These are phyloP conservation scores for Indicator maculatus DNA, from an alignment of 2,113 vertebrate genomes.

Conservation along the genomic window DNA sequence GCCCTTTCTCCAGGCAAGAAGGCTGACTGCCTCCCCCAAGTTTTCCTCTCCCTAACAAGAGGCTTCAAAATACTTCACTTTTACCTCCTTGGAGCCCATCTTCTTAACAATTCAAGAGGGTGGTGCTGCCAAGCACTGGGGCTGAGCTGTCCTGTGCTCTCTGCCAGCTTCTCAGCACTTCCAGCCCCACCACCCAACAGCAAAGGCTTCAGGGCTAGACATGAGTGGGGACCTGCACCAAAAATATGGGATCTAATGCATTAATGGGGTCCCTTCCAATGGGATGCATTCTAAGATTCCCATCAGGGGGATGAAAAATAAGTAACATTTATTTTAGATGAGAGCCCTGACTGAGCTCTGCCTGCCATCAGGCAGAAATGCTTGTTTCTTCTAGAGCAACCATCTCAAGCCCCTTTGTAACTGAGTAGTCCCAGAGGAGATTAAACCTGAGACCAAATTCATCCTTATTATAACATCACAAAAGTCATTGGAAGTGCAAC, in stretches of 20 bases:
- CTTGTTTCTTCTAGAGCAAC: neutral
- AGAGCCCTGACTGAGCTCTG: neutral
- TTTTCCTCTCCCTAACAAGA: neutral
- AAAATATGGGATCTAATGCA: neutral
- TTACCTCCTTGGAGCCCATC: neutral
- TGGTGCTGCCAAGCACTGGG: rapidly evolving
- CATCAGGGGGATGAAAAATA: neutral
- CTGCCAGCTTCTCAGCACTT: neutral
- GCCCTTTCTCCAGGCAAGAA: neutral
- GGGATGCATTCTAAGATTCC: neutral
- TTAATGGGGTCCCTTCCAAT: neutral
- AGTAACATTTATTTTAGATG: neutral
- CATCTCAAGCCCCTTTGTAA: neutral
- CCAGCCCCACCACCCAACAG: neutral
- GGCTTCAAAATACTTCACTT: neutral
- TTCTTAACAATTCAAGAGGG: neutral
- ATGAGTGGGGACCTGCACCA: neutral
- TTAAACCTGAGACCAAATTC: conserved; percentile 32
- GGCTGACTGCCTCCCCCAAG: neutral
- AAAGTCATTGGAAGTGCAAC: neutral
- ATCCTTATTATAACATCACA: neutral
- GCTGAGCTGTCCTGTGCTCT: neutral
- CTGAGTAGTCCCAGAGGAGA: neutral
- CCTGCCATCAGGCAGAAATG: neutral
- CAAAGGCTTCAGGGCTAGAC: neutral